Base-by-base conservation (phyloP, 2,888 invertebrate species). In the Argyresthia albistria region DNA sequence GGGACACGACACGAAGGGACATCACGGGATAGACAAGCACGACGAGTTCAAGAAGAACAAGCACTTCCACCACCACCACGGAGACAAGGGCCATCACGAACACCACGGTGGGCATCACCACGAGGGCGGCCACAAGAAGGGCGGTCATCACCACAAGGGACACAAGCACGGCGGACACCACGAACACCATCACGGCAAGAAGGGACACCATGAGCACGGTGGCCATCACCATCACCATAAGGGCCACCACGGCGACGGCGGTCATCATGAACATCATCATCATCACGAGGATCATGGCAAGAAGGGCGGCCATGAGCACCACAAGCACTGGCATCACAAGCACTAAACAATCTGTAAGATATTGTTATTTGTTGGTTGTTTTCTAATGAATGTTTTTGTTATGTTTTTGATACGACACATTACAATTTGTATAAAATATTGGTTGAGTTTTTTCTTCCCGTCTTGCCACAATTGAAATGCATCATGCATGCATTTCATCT, bases 41-140 rank as follows among this genome's bases (percentile, higher is more conserved):
- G 93, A 95, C 76, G 95, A 95, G 75, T 94, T 91, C 84, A 93
- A 94, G 70, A 95, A 95, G 73, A 92, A 95, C 67, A 94, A 95
- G 67, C 93, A 95, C 75, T 95, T 93, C 90, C 94, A 92, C 74
- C 93, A 95, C 62, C 94, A 95, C 72, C 92, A 94, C 66, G 93
- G 95, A 59, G 93, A 93, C 61, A 91, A 91, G 60, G 94, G 93
- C 0, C 91, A 91, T 67, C 92, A 95, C 70, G 92, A 92, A 65
- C 93, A 94, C 64, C 92, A 95, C 69, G 94, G 93, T 52, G 92
- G 90, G 43, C 92, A 92, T 71, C 93, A 94, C 69, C 93, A 95
- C 67, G 92, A 92, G 66, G 92, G 92, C 60, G 93, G 90, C 39
- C 90, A 93, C 86, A 92, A 94, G 78, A 93, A 95, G 79, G 95